These are phyloP conservation scores for Apamea crenata DNA, from an alignment of 2,888 invertebrate genomes.

Conservation along the genomic window DNA sequence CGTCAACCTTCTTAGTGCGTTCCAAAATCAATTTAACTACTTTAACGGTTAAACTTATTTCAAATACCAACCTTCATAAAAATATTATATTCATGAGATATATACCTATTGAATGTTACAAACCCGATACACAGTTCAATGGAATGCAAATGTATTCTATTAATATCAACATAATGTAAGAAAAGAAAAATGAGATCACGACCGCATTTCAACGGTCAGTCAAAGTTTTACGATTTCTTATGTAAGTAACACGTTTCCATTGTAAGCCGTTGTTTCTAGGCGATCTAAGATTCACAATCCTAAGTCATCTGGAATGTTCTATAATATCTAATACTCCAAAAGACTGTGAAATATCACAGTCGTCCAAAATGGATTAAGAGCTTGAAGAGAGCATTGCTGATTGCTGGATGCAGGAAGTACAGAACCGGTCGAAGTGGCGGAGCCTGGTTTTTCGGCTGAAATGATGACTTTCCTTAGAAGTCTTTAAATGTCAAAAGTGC, in stretches of 20 bases:
- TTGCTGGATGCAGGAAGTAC: background rate
- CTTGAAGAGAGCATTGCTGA: background rate
- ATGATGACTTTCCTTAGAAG: background rate
- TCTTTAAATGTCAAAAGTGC: background rate
- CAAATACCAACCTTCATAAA: background rate
- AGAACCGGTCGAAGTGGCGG: background rate
- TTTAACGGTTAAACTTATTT: background rate
- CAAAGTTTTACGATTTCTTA: slow-evolving; percentile 73
- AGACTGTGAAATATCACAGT: background rate
- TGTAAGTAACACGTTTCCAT: slow-evolving; percentile 26
- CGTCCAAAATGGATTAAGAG: background rate
- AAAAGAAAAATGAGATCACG: slow-evolving; percentile 76
- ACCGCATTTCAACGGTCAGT: slow-evolving; percentile 73
- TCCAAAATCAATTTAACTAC: background rate
- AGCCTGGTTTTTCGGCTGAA: background rate
- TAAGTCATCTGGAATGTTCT: background rate
- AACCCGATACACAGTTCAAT: slow-evolving; percentile 33
- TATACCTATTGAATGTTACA: background rate
- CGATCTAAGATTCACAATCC: background rate
- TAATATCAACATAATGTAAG: slow-evolving; percentile 57
- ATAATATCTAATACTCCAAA: too few species aligned
- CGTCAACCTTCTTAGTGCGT: background rate
- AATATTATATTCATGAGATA: background rate
- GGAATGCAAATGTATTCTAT: slow-evolving; percentile 60
- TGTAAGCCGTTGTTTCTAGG: slow-evolving; percentile 16